Base-by-base conservation (phyloP, 2,888 invertebrate species). In the Sinhomidia bicolor region DNA sequence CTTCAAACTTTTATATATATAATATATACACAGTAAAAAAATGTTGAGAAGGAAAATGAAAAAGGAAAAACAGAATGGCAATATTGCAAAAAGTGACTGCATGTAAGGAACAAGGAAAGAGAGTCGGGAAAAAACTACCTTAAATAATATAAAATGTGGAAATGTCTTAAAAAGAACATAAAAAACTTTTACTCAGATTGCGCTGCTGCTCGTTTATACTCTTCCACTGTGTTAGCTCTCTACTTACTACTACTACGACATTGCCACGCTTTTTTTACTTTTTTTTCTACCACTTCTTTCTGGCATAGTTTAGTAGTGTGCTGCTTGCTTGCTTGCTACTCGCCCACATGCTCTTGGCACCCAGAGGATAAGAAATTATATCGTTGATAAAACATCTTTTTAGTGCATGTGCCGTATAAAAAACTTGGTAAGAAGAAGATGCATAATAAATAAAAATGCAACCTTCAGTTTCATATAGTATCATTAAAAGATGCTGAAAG, bases 271-370 rank as follows among this genome's bases (percentile, higher is more conserved):
- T 65, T 23, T 29, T 41, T 36, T n/a, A n/a, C n/a, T n/a, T n/a
- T n/a, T n/a, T n/a, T n/a, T n/a, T n/a, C n/a, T n/a, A n/a, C 26
- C 54, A 14, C 36, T 84, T 76, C 32, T 86, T 86, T 80, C 85
- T 86, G 85, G 85, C 85, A 86, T 54, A 26, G n/a, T 71, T 47
- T 86, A 80, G 71, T 80, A 86, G n/a, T n/a, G n/a, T n/a, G n/a
- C n/a, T n/a, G n/a, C n/a, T n/a, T n/a, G n/a, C n/a, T n/a, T n/a
- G n/a, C n/a, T n/a, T 79, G 80, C n/a, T 44, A 23, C 68, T 68
- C 44, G 29, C 71, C 85, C 80, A 79, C 85, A 86, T 80, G 68
- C 57, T 79, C 79, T 80, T 86, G 79, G 85, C 85, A 80, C 80
- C 80, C 85, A 71, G 2, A 41, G 41, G 79, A 80, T 80, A 86